Percentiles rank a stretch among this genome's conserved stretches.
phyloP scores from a whole-genome alignment of 2,797 vertebrate species.

The Myotis daubentonii region DNA sequence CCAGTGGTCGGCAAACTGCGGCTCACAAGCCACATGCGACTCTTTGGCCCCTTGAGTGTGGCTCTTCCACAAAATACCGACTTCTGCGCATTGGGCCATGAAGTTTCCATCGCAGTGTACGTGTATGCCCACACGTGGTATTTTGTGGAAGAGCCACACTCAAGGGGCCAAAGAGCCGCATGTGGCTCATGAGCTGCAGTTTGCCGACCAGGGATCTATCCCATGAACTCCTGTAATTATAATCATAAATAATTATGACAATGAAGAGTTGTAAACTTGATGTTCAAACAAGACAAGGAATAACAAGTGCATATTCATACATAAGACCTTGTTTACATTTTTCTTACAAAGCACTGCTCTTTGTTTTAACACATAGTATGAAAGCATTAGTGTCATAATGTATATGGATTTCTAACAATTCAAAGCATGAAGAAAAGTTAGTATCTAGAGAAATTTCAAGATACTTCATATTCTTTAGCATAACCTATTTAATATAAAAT shows the following conservation, averaged over 20 bases:
- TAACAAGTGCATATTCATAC: neutral
- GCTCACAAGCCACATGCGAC: no score
- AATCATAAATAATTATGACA: slow-evolving; percentile 20
- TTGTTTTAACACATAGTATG: slow-evolving; percentile 12
- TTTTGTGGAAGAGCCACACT: no score
- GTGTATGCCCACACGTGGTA: no score
- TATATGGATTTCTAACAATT: neutral
- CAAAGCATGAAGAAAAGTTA: neutral
- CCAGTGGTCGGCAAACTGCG: no score
- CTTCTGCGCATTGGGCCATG: no score
- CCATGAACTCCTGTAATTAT: neutral
- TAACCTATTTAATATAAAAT: neutral
- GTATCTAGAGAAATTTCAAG: neutral
- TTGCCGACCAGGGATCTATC: neutral
- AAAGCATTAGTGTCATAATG: neutral
- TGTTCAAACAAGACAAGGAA: neutral
- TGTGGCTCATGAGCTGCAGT: no score
- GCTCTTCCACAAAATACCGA: no score
- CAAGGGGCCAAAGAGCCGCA: no score
- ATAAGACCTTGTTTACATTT: neutral
- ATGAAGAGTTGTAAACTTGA: neutral
- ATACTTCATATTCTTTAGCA: neutral
- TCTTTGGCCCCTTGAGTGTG: no score
- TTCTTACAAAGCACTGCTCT: neutral
- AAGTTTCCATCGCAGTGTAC: no score